These are phyloP conservation scores for Drosophila ochracea DNA, from an alignment of 2,888 invertebrate species.

Conservation along the genomic window DNA sequence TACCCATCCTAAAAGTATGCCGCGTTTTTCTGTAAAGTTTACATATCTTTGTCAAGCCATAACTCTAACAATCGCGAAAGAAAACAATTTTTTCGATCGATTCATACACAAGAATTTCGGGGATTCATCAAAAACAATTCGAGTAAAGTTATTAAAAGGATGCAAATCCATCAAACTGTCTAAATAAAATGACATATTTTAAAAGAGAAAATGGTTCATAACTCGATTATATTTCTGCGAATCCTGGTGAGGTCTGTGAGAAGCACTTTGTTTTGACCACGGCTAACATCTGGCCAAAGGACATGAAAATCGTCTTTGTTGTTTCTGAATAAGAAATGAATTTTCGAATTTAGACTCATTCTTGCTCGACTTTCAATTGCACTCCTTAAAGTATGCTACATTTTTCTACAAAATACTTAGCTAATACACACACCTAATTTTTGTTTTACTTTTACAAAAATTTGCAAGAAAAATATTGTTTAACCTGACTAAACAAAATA, in stretches of 20 bases:
- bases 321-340: neutral
- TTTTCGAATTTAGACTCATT: neutral
- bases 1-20: neutral
- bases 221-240: neutral
- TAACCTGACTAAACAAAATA: no score
- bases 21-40: neutral
- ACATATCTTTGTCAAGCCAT: no score
- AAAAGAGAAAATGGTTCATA: neutral
- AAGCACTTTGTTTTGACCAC: neutral
- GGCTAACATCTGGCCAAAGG: neutral
- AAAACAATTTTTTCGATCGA: no score
- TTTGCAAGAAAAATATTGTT: neutral
- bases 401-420: neutral
- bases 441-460: neutral
- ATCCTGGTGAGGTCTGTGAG: no score
- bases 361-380: rapidly evolving
- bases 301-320: neutral
- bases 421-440: neutral
- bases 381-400: neutral
- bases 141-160: neutral
- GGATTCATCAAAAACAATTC: no score
- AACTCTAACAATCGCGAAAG: neutral
- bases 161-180: neutral
- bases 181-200: neutral
- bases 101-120: neutral